These are phyloP conservation scores for Lithophane semibrunnea DNA, from an alignment of 2,888 invertebrate species.

Conservation along the genomic window DNA sequence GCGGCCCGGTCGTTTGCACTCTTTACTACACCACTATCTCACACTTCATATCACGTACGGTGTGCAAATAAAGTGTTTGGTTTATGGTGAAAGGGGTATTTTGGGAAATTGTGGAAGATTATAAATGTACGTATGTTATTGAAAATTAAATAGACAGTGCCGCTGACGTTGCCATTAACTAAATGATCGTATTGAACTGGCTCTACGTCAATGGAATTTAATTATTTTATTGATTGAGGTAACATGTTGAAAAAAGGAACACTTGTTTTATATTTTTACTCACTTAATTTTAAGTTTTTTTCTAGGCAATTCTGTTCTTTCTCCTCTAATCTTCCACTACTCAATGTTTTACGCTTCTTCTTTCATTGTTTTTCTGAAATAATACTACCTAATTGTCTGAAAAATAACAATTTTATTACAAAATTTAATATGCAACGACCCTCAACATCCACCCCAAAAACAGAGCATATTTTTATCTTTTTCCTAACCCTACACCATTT, in stretches of 20 bases:
- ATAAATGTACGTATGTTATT: background rate
- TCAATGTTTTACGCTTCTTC: background rate
- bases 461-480: conserved; percentile 9
- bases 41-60: conserved; percentile 83
- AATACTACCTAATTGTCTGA: background rate
- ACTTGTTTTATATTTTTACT: background rate
- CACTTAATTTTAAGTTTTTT: too few species aligned
- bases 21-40: conserved; percentile 88
- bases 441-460: background rate
- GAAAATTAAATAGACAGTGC: background rate
- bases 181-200: background rate
- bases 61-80: conserved; percentile 66
- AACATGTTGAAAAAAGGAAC: background rate
- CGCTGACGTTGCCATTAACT: background rate
- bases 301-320: background rate
- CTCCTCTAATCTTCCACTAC: background rate
- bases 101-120: conserved; percentile 8
- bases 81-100: conserved; percentile 43
- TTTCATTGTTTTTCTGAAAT: background rate
- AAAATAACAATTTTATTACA: background rate
- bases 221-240: background rate
- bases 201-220: too few species aligned
- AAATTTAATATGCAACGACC: background rate
- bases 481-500: conserved; percentile 77
- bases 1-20: conserved; percentile 89